Conservation (phyloP, 2,888 invertebrate genomes). For the Ochropleura leucogaster region DNA sequence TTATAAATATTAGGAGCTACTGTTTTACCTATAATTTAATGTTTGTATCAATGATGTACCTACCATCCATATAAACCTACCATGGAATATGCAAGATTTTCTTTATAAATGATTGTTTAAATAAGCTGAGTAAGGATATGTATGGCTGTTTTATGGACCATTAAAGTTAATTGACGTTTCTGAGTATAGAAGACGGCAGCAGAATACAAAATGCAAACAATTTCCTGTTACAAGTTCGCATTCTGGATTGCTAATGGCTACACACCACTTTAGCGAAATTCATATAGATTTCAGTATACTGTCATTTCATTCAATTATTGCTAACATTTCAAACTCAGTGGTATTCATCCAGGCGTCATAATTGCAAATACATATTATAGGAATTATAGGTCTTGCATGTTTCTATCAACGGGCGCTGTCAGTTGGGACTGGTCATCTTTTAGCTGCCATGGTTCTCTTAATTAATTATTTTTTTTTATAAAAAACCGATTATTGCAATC, state of each 20-base stretch:
- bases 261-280: not conserved
- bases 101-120: not conserved
- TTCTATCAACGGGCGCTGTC: too few species aligned
- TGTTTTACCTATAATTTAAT: not conserved
- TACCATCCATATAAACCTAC: not conserved
- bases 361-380: not conserved
- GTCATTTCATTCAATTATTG: not conserved
- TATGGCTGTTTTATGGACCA: not conserved
- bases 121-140: not conserved
- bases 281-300: not conserved
- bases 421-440: too few species aligned
- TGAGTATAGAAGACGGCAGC: not conserved
- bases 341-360: not conserved
- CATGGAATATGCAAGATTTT: not conserved
- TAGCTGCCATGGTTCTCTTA: too few species aligned
- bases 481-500: too few species aligned
- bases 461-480: too few species aligned
- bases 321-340: not conserved
- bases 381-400: not conserved
- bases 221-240: not conserved
- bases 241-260: slow-evolving; percentile 2
- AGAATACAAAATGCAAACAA: not conserved
- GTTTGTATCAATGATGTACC: not conserved
- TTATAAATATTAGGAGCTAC: slow-evolving; percentile 20
- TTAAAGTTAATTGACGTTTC: slow-evolving; percentile 1